Evolutionary conservation across 2,797 vertebrate species (phyloP).

Genomic region (Selene dorsalis): DNA sequence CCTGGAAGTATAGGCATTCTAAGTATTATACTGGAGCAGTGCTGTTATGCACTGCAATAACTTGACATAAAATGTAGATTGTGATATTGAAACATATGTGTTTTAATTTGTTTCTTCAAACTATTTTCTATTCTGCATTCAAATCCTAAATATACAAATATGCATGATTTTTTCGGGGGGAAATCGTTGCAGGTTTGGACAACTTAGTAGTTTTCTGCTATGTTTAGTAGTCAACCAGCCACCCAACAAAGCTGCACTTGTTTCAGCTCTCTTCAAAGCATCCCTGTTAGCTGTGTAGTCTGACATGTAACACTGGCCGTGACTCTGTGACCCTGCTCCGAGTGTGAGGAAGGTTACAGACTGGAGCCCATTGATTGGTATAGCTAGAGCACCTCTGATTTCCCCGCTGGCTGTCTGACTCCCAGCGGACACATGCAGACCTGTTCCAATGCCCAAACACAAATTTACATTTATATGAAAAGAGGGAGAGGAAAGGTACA

Average conservation of each 20-base stretch:
- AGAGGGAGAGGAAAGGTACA: slow-evolving; percentile 67
- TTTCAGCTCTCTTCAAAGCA: slow-evolving; percentile 40
- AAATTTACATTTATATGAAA: slow-evolving; percentile 86
- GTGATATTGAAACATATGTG: background rate
- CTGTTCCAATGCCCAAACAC: slow-evolving; percentile 76
- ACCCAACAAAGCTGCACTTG: slow-evolving; percentile 41
- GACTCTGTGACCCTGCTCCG: slow-evolving; percentile 65
- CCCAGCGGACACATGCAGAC: slow-evolving; percentile 67
- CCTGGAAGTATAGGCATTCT: no score
- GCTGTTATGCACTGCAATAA: background rate
- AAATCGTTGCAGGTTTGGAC: slow-evolving; percentile 10
- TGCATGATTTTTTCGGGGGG: background rate
- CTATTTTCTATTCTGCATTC: background rate
- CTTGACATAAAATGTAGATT: background rate
- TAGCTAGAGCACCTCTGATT: slow-evolving; percentile 68
- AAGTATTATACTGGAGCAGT: background rate
- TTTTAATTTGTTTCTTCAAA: background rate
- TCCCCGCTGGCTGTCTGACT: slow-evolving; percentile 67
- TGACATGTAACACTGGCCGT: slow-evolving; percentile 58
- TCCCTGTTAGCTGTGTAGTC: slow-evolving; percentile 44
- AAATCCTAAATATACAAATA: background rate
- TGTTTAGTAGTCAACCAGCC: slow-evolving; percentile 41
- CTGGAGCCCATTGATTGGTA: slow-evolving; percentile 65
- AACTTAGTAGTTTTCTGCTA: slow-evolving; percentile 36
- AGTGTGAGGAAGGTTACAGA: slow-evolving; percentile 59